A percentile compares a stretch with the other conserved stretches of the same genome.
Evolutionary conservation across 2,888 invertebrate genomes (phyloP).

Genomic region (Deilephila porcellus): DNA sequence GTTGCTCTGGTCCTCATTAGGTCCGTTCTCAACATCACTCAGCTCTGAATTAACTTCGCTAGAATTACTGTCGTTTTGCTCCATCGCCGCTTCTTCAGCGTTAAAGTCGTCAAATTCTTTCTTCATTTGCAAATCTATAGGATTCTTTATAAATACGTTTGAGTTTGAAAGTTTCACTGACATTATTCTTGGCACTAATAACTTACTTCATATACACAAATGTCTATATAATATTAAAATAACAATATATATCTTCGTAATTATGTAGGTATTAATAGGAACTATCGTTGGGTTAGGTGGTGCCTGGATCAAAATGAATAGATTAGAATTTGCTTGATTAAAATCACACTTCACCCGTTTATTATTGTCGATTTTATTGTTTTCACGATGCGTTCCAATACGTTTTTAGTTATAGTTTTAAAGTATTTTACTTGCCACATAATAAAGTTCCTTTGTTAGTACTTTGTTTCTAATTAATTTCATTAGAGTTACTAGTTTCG

Average conservation of each 20-base stretch:
- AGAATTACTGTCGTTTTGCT: slow-evolving; percentile 70
- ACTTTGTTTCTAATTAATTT: no score
- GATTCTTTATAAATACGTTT: slow-evolving; percentile 72
- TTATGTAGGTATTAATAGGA: slow-evolving; percentile 84
- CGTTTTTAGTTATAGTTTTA: background rate
- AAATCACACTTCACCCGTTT: slow-evolving; percentile 29
- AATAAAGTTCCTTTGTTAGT: no score
- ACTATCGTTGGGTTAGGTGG: slow-evolving; percentile 85
- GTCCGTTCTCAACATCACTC: slow-evolving; percentile 75
- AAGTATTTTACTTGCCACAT: no score
- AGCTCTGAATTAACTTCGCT: slow-evolving; percentile 75
- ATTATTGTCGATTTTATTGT: background rate
- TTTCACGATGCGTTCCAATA: background rate
- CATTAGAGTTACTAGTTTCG: no score
- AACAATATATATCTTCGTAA: slow-evolving; percentile 80
- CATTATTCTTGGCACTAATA: slow-evolving; percentile 68
- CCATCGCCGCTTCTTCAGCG: slow-evolving; percentile 66
- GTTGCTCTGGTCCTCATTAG: slow-evolving; percentile 60
- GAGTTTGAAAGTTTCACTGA: slow-evolving; percentile 75
- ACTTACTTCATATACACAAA: slow-evolving; percentile 36
- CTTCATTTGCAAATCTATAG: slow-evolving; percentile 77
- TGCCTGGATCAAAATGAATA: slow-evolving; percentile 71
- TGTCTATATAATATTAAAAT: slow-evolving; percentile 70
- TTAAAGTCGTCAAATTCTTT: slow-evolving; percentile 74
- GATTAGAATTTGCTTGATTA: background rate